Conservation (phyloP, 2,797 vertebrate genomes). For the Diplodus puntazzo region DNA sequence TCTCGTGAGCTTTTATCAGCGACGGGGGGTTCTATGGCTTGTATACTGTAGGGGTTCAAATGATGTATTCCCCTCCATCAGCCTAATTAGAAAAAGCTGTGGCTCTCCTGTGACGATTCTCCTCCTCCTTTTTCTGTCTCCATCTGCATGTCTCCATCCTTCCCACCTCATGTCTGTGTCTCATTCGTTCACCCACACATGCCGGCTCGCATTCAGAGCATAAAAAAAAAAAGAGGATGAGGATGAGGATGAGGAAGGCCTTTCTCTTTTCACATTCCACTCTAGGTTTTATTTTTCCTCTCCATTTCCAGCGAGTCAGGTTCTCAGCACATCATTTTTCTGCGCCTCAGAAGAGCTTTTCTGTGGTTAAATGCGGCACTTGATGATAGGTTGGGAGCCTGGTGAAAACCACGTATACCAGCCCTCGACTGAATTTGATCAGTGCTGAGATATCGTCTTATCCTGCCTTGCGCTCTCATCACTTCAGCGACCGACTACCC, state of each 20-base stretch:
- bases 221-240: neutral
- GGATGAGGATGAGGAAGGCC: neutral
- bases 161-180: slow-evolving; percentile 57
- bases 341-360: slow-evolving; percentile 12
- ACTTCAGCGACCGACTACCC: slow-evolving; percentile 8
- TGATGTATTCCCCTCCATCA: slow-evolving; percentile 28
- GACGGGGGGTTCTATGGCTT: slow-evolving; percentile 20
- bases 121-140: slow-evolving; percentile 37
- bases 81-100: slow-evolving; percentile 55
- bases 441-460: slow-evolving; percentile 31
- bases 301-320: slow-evolving; percentile 19
- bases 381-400: slow-evolving; percentile 36
- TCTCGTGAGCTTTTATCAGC: slow-evolving; percentile 38
- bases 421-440: slow-evolving; percentile 42
- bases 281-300: slow-evolving; percentile 13
- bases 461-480: slow-evolving; percentile 37
- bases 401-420: slow-evolving; percentile 33
- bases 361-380: slow-evolving; percentile 36
- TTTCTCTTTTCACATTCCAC: slow-evolving; percentile 16
- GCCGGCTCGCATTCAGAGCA: slow-evolving; percentile 34
- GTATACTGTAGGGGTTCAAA: slow-evolving; percentile 30
- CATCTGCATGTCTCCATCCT: slow-evolving; percentile 61
- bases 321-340: slow-evolving; percentile 21
- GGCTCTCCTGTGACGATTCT: slow-evolving; percentile 31
- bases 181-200: slow-evolving; percentile 65